Base-by-base conservation (phyloP, 2,113 vertebrate genomes). In the Oostethus manadensis region DNA sequence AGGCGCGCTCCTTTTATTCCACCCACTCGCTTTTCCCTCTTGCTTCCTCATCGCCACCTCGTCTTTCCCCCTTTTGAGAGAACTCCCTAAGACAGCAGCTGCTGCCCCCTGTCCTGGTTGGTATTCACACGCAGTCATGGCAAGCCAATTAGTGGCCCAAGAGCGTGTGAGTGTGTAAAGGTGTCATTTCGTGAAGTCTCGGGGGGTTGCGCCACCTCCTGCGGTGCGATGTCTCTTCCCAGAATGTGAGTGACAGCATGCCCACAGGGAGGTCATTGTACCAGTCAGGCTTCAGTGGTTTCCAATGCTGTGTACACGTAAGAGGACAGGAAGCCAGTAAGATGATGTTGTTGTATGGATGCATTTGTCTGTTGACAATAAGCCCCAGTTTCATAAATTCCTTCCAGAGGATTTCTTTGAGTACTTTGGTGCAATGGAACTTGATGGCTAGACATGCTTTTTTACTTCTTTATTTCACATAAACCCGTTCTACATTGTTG, bases 201-300 rank as follows among this genome's bases (percentile, higher is more conserved):
- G 29, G 81, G 80, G 72, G 83, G 79, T 80, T 73, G 77, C 77
- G 75, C 78, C 82, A 80, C 76, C 78, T 80, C 88, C 83, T 73
- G 80, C 80, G 17, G 88, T 65, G 88, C 76, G 80, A 77, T 81
- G 86, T 87, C 81, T 87, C 65, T 80, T 70, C 61, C 56, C 58
- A 51, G 76, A 76, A 77, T 62, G 70, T 84, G 83, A 88, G 77
- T 84, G 82, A 80, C 83, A 80, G 77, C 55, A 33, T 15, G 1
- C 77, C 73, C 53, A 6, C 51, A 65, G 71, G 78, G 81, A 65
- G 66, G 68, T 45, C 71, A 60, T 81, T 84, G 78, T 85, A 60
- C 20, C 56, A 60, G 79, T 79, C 78, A 81, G 60, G 82, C 82
- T 64, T 75, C 78, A 70, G 58, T 81, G 81, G 58, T 82, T 82